Percentiles rank a stretch among this genome's conserved stretches.
Evolutionary conservation across 2,888 invertebrate genomes (phyloP).

Genomic region (Rhodophaea formosa): DNA sequence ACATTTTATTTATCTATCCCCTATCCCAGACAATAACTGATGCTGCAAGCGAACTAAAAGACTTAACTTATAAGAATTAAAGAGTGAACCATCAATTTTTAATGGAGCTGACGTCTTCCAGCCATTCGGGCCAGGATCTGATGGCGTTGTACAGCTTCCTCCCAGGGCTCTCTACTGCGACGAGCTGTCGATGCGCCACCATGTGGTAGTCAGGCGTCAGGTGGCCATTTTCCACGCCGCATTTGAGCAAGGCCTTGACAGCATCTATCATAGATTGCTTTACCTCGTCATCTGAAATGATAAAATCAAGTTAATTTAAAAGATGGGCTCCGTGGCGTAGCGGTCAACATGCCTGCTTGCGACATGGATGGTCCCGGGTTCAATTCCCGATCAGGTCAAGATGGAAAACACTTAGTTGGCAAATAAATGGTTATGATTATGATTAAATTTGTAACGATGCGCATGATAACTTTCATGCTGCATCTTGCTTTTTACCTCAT

Average conservation of each 20-base stretch:
- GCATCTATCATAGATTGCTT: constrained; percentile 78
- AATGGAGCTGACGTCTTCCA: constrained; percentile 48
- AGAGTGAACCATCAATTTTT: constrained; percentile 29
- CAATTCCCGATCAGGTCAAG: too few species aligned
- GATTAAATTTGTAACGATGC: too few species aligned
- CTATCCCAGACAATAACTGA: too few species aligned
- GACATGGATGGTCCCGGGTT: too few species aligned
- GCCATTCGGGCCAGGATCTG: constrained; percentile 70
- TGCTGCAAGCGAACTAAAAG: too few species aligned
- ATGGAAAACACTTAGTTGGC: too few species aligned
- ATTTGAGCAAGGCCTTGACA: constrained; percentile 78
- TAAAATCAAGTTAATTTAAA: background rate
- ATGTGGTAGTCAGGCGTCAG: constrained; percentile 80
- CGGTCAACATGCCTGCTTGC: too few species aligned
- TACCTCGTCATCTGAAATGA: constrained; percentile 79
- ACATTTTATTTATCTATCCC: too few species aligned
- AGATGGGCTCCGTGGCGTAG: background rate
- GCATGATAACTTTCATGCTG: too few species aligned
- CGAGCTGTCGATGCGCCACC: constrained; percentile 82
- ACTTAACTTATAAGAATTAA: too few species aligned
- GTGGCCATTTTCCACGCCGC: constrained; percentile 82
- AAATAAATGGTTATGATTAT: too few species aligned
- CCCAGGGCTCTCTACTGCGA: constrained; percentile 68
- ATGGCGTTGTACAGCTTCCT: constrained; percentile 65
- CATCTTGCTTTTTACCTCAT: too few species aligned